phyloP scores from a whole-genome alignment of 2,797 vertebrate species.

The Selene dorsalis region DNA sequence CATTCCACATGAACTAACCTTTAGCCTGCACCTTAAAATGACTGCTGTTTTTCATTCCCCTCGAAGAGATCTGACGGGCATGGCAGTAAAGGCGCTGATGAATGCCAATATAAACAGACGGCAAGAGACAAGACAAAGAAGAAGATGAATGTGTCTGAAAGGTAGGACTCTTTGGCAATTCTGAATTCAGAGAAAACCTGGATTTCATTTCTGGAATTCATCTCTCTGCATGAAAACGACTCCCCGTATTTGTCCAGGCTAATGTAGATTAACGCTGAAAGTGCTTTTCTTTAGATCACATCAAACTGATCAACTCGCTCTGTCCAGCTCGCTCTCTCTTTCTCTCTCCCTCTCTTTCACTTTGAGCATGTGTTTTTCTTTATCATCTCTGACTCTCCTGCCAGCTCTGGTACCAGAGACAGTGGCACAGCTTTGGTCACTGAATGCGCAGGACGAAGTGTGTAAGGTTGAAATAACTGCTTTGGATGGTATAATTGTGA shows the following conservation, averaged over 20 bases:
- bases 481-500: not conserved
- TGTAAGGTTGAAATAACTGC: not conserved
- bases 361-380: constrained; percentile 32
- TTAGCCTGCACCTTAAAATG: constrained; percentile 80
- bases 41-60: constrained; percentile 84
- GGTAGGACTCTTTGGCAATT: constrained; percentile 73
- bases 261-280: not conserved
- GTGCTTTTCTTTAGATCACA: not conserved
- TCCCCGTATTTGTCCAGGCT: constrained; percentile 42
- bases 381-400: constrained; percentile 15
- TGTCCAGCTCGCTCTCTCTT: not conserved
- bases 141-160: constrained; percentile 83
- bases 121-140: constrained; percentile 82
- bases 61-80: constrained; percentile 76
- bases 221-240: constrained; percentile 52
- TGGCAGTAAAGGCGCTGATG: constrained; percentile 81
- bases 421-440: constrained; percentile 13
- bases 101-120: constrained; percentile 85
- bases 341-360: not conserved
- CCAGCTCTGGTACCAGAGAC: constrained; percentile 10
- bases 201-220: constrained; percentile 73
- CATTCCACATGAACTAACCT: constrained; percentile 78
- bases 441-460: not conserved
- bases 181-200: constrained; percentile 69
- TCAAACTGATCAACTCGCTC: constrained; percentile 20